Percentiles rank a stretch among this genome's conserved stretches.
Evolutionary conservation across 2,888 invertebrate species (phyloP).

Genomic region (Lysandra bellargus): DNA sequence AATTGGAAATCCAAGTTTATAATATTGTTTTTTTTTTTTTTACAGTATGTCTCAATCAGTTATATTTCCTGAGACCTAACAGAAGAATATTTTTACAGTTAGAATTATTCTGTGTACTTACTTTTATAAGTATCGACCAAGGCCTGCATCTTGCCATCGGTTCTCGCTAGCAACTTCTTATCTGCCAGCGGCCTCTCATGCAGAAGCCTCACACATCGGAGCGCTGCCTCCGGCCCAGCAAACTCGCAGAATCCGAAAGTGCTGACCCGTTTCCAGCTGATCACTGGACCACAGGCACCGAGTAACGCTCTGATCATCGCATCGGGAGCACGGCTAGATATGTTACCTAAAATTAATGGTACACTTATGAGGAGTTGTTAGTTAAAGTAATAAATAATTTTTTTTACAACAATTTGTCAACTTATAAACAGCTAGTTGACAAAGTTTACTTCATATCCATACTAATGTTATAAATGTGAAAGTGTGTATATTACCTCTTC

Average conservation of each 20-base stretch:
- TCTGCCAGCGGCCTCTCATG: slow-evolving; percentile 96
- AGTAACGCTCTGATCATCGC: slow-evolving; percentile 95
- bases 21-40: no score
- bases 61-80: no score
- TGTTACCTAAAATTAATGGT: slow-evolving; percentile 82
- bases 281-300: slow-evolving; percentile 95
- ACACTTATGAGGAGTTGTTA: not conserved
- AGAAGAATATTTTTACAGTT: no score
- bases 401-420: no score
- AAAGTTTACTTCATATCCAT: no score
- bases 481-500: no score
- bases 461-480: no score
- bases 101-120: slow-evolving; percentile 45
- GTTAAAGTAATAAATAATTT: no score
- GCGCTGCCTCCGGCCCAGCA: slow-evolving; percentile 94
- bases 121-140: slow-evolving; percentile 96
- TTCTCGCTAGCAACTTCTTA: slow-evolving; percentile 96
- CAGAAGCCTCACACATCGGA: slow-evolving; percentile 94
- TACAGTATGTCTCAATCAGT: no score
- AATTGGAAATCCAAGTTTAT: no score
- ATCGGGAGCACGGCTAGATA: slow-evolving; percentile 96
- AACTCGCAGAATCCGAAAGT: slow-evolving; percentile 99
- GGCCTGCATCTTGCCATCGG: slow-evolving; percentile 98
- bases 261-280: slow-evolving; percentile 98
- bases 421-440: no score